These are phyloP conservation scores for Aphodius sticticus DNA, from an alignment of 2,888 invertebrate genomes.

Conservation along the genomic window DNA sequence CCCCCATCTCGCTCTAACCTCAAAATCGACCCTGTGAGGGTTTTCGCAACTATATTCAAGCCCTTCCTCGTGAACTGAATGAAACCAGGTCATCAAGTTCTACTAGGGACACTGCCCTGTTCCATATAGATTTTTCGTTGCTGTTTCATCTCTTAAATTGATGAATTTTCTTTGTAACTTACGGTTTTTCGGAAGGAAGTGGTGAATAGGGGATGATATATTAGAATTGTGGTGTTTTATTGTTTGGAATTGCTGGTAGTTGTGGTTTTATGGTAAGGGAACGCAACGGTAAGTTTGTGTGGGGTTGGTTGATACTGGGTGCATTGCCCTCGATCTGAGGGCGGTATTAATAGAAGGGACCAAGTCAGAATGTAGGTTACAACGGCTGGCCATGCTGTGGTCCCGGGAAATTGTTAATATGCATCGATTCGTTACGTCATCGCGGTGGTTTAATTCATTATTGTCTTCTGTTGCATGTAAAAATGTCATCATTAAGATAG, in stretches of 20 bases:
- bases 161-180: neutral
- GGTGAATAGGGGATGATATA: neutral
- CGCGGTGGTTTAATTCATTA: neutral
- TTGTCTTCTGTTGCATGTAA: neutral
- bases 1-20: slow-evolving; percentile 18
- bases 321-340: neutral
- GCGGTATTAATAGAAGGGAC: slow-evolving; percentile 15
- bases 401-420: slow-evolving; percentile 17
- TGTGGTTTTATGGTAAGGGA: neutral
- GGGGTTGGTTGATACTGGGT: slow-evolving; percentile 5
- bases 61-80: slow-evolving; percentile 15
- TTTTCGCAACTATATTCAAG: neutral
- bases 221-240: neutral
- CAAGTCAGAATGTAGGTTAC: slow-evolving; percentile 21
- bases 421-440: neutral
- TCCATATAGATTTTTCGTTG: slow-evolving; percentile 1
- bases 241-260: neutral
- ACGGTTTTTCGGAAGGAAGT: neutral
- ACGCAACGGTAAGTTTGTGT: slow-evolving; percentile 5
- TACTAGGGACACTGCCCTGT: neutral
- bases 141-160: neutral
- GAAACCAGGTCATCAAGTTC: slow-evolving; percentile 17
- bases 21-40: neutral
- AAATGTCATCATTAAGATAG: too few species aligned
- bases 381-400: slow-evolving; percentile 7